Conservation (phyloP, 1,140 invertebrate species). For the Holcopasites calliopsidis region DNA sequence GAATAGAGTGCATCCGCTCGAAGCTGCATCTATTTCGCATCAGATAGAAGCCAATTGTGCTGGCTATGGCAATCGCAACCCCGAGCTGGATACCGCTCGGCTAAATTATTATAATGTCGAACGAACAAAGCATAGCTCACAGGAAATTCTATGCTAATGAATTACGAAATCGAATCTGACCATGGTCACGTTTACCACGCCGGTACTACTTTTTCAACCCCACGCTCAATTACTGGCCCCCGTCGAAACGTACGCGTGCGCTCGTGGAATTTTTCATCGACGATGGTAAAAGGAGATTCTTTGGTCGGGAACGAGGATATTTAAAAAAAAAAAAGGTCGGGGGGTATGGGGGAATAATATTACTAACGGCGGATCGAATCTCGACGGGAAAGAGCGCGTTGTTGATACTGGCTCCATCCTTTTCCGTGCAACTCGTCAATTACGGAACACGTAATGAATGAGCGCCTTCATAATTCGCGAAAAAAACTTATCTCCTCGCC, state of each 20-base stretch:
- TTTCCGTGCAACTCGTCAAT: conserved; percentile 50
- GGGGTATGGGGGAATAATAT: not conserved
- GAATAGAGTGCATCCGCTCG: conserved; percentile 42
- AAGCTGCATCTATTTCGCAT: conserved; percentile 61
- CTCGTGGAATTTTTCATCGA: not conserved
- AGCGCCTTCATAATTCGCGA: conserved; percentile 51
- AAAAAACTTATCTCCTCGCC: conserved; percentile 52
- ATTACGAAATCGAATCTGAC: conserved; percentile 51
- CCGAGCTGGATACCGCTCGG: conserved; percentile 6
- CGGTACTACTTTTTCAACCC: not conserved
- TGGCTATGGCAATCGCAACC: conserved; percentile 34
- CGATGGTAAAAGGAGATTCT: too few relatives aligned
- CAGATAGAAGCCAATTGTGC: conserved; percentile 53
- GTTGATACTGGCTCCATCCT: conserved; percentile 31
- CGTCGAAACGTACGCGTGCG: not conserved
- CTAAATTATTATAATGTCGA: conserved; percentile 59
- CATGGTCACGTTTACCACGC: not conserved
- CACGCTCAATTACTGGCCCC: not conserved
- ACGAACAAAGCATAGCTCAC: conserved; percentile 46
- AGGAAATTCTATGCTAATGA: conserved; percentile 60
- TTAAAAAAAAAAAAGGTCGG: not conserved
- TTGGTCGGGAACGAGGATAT: not conserved
- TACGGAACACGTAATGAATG: conserved; percentile 61
- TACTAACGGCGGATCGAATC: conserved; percentile 10
- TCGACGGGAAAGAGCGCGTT: conserved; percentile 33